Percentiles rank a stretch among this genome's conserved stretches.
Conservation (phyloP, 2,113 vertebrate species). For the Nansenia antarctica region DNA sequence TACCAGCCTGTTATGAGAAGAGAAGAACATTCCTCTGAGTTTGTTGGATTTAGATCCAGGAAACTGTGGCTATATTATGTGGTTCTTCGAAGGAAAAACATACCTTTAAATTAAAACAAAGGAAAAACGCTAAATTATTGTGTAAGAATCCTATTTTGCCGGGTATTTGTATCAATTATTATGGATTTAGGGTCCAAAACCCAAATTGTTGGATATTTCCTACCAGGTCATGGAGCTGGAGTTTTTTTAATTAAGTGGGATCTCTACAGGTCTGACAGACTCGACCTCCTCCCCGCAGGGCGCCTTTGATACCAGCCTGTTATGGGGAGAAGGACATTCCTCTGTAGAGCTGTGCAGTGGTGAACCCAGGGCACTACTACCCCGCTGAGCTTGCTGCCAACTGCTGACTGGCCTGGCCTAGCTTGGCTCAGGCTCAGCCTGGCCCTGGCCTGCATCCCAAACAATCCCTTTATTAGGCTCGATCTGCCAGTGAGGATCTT, state of each 20-base stretch:
- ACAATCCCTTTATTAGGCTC: background rate
- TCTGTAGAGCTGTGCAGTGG: background rate
- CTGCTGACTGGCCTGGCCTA: no score
- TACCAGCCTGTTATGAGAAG: background rate
- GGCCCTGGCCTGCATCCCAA: no score
- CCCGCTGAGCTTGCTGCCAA: background rate
- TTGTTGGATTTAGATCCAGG: background rate
- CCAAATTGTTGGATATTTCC: no score
- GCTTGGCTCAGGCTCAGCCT: no score
- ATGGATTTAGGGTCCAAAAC: no score
- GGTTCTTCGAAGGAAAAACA: no score
- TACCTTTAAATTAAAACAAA: no score
- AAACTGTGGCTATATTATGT: no score
- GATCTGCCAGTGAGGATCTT: background rate
- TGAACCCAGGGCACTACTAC: background rate
- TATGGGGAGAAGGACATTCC: background rate
- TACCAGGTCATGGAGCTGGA: no score
- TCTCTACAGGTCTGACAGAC: background rate
- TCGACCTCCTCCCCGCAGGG: background rate
- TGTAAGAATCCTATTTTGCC: no score
- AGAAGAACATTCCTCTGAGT: background rate
- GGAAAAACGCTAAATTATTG: no score
- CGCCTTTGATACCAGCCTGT: background rate
- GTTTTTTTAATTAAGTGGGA: background rate
- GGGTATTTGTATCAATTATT: no score